Evolutionary conservation across 2,113 vertebrate species (phyloP).

Genomic region (Eretmochelys imbricata): DNA sequence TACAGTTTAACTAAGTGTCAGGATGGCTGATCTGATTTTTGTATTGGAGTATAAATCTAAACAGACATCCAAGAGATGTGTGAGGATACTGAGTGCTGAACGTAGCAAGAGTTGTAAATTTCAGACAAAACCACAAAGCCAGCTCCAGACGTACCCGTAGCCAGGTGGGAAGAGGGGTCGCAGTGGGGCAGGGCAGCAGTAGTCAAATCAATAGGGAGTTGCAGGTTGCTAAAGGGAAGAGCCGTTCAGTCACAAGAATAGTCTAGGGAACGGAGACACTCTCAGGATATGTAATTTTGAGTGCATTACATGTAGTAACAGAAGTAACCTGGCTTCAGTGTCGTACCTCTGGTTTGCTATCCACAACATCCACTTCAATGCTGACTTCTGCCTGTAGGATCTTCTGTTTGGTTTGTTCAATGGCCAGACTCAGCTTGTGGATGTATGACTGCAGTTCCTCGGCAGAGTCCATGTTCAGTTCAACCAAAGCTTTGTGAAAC

Average conservation of each 20-base stretch:
- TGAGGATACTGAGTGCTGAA: neutral
- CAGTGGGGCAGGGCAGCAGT: neutral
- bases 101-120: neutral
- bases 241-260: neutral
- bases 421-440: slow-evolving; percentile 88
- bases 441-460: slow-evolving; percentile 98
- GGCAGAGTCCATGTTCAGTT: slow-evolving; percentile 97
- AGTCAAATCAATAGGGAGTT: neutral
- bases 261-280: neutral
- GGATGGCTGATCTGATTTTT: neutral
- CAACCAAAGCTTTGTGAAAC: slow-evolving; percentile 92
- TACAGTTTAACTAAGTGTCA: neutral
- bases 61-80: neutral
- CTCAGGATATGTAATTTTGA: neutral
- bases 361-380: slow-evolving; percentile 83
- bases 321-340: neutral
- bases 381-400: slow-evolving; percentile 86
- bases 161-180: neutral
- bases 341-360: slow-evolving; percentile 88
- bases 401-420: slow-evolving; percentile 91
- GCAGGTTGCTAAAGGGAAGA: neutral
- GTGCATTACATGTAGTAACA: neutral
- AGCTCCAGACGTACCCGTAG: neutral
- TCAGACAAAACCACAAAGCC: neutral
- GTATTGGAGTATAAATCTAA: neutral